Evolutionary conservation across 2,113 vertebrate genomes (phyloP).

Genomic region (Heterochromis multidens): DNA sequence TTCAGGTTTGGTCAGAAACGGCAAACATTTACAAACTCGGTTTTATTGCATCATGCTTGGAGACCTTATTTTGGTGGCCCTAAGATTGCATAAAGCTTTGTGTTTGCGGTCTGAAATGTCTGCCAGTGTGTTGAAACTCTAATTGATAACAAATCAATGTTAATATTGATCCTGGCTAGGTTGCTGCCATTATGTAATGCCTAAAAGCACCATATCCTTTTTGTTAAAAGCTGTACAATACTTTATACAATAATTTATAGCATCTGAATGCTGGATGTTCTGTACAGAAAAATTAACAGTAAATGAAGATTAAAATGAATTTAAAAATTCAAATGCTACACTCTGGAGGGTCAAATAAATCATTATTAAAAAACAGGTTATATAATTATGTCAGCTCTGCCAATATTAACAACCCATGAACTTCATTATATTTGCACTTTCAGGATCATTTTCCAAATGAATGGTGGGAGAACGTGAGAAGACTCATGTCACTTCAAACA

Average conservation of each 20-base stretch:
- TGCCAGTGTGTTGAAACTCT: not conserved
- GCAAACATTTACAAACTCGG: not conserved
- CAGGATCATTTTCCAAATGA: accelerated
- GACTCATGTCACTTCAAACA: not conserved
- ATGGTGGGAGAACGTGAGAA: accelerated
- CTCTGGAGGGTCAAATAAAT: not conserved
- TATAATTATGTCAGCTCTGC: not conserved
- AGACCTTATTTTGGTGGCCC: not conserved
- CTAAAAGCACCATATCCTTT: not conserved
- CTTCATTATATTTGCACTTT: not conserved
- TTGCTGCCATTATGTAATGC: not conserved
- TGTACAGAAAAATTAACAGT: not conserved
- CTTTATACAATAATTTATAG: no score
- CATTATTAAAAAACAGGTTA: not conserved
- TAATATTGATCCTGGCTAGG: not conserved
- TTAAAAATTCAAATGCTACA: accelerated
- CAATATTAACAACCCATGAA: not conserved
- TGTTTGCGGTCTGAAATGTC: not conserved
- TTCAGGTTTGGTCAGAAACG: not conserved
- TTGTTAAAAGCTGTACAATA: accelerated
- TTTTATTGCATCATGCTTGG: not conserved
- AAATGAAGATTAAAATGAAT: not conserved
- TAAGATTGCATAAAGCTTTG: not conserved
- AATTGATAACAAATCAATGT: not conserved
- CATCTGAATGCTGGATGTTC: no score